phyloP scores from a whole-genome alignment of 2,888 invertebrate genomes.

The Stratiomys singularior region DNA sequence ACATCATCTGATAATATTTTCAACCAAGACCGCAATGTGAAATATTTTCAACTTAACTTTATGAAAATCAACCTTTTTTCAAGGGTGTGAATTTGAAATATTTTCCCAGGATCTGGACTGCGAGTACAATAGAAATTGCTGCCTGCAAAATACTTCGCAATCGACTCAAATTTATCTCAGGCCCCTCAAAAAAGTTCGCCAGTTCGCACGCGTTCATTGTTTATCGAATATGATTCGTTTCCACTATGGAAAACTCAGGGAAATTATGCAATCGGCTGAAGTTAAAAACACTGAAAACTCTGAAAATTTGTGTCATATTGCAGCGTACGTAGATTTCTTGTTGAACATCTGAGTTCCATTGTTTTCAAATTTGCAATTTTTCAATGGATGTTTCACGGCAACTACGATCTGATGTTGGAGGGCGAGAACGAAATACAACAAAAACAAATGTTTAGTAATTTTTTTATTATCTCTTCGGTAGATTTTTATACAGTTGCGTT shows the following conservation, averaged over 20 bases:
- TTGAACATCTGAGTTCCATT: constrained; percentile 8
- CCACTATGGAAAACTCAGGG: background rate
- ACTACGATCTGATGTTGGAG: too few relatives aligned
- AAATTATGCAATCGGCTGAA: constrained; percentile 19
- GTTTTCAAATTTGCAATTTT: background rate
- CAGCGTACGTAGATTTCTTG: background rate
- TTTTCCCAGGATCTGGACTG: constrained; percentile 10
- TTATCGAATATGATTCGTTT: background rate
- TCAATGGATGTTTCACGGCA: background rate
- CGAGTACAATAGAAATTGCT: background rate
- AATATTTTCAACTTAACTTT: too few relatives aligned
- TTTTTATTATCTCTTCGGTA: constrained; percentile 8
- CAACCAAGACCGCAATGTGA: too few relatives aligned
- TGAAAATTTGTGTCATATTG: constrained; percentile 26
- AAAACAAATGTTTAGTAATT: constrained; percentile 15
- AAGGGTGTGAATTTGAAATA: background rate
- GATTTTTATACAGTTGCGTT: constrained; percentile 24
- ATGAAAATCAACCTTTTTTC: background rate
- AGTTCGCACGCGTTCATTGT: constrained; percentile 42
- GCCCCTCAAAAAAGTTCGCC: constrained; percentile 18
- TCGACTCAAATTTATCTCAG: background rate
- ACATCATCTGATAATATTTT: too few relatives aligned
- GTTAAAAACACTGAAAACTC: background rate
- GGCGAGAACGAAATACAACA: background rate
- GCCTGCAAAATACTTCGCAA: background rate